Conservation (phyloP, 2,113 vertebrate species). For the Pheucticus melanocephalus region DNA sequence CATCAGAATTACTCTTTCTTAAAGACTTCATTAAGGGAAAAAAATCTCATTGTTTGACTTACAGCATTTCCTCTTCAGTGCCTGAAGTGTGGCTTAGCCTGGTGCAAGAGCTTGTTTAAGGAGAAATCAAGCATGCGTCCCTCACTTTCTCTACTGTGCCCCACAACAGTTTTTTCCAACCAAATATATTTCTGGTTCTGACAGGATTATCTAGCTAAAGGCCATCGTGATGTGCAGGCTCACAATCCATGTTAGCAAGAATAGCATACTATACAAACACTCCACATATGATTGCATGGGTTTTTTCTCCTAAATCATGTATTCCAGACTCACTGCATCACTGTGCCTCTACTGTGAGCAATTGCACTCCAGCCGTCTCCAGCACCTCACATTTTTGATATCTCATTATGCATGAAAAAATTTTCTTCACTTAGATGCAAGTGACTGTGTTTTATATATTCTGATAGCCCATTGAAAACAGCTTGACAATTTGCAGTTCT, state of each 20-base stretch:
- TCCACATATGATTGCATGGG: rapidly evolving
- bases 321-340: neutral
- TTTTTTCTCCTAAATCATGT: neutral
- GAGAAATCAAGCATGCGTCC: neutral
- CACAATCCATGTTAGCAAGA: neutral
- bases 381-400: neutral
- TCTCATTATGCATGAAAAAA: neutral
- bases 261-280: neutral
- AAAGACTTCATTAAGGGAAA: neutral
- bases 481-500: neutral
- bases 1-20: neutral
- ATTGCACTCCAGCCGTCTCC: neutral
- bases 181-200: neutral
- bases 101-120: neutral
- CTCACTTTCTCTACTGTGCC: neutral
- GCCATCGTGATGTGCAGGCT: neutral
- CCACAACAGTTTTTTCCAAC: neutral
- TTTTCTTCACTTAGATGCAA: neutral
- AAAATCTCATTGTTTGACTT: neutral
- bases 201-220: neutral
- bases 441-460: neutral
- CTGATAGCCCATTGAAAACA: neutral
- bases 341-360: rapidly evolving
- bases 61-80: neutral
- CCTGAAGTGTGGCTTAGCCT: neutral